Evolutionary conservation across 2,888 invertebrate species (phyloP), one percentile per base, ranked within the genome.

Genomic region (Lucinisca nassula): DNA sequence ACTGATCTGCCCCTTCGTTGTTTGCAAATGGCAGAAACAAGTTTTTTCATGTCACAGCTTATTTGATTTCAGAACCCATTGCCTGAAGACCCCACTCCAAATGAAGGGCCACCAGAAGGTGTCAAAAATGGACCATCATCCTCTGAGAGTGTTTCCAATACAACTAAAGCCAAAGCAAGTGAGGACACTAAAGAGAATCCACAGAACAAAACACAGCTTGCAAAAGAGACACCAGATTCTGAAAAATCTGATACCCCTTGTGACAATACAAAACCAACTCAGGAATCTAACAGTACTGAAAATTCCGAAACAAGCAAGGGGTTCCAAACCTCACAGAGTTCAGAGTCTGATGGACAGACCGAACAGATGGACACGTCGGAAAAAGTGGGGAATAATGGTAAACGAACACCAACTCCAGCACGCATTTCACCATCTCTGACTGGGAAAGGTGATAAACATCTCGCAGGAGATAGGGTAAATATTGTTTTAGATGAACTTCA

Each of bases 241-340:
- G 67, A 67, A 17, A 67, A 67, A 35, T 2, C 35, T 10, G 67
- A 67, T 17, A 17, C 67, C 17, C 6, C 67, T 35, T 12, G 67
- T 67, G 67, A 67, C 12, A 35, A 35, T 21, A 67, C 27, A 21
- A 35, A 32, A 3, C 61, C n/a, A 14, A 35, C 67, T 17, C 67
- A 67, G 67, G 58, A 70, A 24, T 49, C 74, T 21, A 27, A 67
- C 10, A 72, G 35, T 27, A 38, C 37, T 24, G 70, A 79, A 35
- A 75, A 79, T 70, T 78, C 73, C 21, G 74, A 78, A 58, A 72
- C 32, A 3, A 70, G 49, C 2, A 72, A 76, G 21, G 76, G 84
- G 76, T 73, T 10, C 49, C 78, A 24, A 38, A 75, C 49, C 24
- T 61, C 61, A 38, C 55, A 51, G 35, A 51, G 35, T 55, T 32